phyloP scores from a whole-genome alignment of 2,797 vertebrate genomes.

The Aselliscus stoliczkanus region DNA sequence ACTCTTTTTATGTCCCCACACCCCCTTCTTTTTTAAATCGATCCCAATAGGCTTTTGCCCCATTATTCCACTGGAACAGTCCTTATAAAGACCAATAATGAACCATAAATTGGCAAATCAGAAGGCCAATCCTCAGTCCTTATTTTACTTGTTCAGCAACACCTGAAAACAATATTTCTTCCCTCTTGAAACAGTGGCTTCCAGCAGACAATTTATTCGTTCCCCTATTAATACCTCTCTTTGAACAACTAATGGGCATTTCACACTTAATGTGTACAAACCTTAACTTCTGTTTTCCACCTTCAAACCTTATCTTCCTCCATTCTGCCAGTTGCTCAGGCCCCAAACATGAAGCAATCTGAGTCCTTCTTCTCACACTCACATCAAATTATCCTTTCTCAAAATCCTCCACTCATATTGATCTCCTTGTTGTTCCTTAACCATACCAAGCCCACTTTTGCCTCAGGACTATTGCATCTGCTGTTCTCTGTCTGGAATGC shows the following conservation, averaged over 20 bases:
- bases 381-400: background rate
- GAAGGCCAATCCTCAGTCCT: background rate
- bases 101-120: background rate
- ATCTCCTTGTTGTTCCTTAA: background rate
- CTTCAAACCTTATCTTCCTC: background rate
- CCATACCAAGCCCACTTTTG: background rate
- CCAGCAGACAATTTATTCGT: background rate
- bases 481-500: background rate
- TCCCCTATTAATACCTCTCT: background rate
- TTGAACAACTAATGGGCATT: background rate
- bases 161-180: background rate
- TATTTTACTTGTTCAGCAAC: background rate
- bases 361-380: background rate
- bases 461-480: background rate
- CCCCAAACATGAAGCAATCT: background rate
- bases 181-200: background rate
- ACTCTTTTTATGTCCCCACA: background rate
- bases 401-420: background rate
- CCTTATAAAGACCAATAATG: background rate
- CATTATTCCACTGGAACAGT: background rate
- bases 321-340: background rate
- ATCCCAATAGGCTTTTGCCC: background rate
- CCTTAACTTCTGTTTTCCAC: background rate
- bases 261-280: background rate
- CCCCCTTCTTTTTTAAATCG: background rate